Percentiles rank a stretch among this genome's conserved stretches.
Conservation (phyloP, 2,888 invertebrate genomes). For the Boloria selene region DNA sequence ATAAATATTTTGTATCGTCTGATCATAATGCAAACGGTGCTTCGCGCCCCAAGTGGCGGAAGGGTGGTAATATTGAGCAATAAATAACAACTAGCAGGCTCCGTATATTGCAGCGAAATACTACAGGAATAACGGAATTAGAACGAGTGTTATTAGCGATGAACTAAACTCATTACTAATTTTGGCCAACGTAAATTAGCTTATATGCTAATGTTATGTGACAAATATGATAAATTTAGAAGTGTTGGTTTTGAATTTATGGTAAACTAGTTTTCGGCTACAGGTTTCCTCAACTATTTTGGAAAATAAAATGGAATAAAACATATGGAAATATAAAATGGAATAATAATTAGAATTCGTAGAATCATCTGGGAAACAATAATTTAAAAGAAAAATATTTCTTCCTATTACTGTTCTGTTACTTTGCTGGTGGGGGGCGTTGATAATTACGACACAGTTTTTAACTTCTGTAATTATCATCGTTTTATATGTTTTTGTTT, state of each 20-base stretch:
- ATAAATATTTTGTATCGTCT: conserved; percentile 3
- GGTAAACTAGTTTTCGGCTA: too few relatives aligned
- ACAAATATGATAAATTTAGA: conserved; percentile 21
- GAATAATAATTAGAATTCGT: too few relatives aligned
- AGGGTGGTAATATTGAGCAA: conserved; percentile 41
- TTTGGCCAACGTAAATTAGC: conserved; percentile 33
- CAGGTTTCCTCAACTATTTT: too few relatives aligned
- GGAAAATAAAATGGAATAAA: too few relatives aligned
- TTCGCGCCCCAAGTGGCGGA: conserved; percentile 40
- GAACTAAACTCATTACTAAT: conserved; percentile 35
- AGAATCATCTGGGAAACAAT: too few relatives aligned
- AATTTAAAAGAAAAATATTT: too few relatives aligned
- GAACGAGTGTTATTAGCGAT: conserved; percentile 36
- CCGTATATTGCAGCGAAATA: conserved; percentile 39
- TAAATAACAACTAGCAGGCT: conserved; percentile 45
- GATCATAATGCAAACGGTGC: conserved; percentile 24
- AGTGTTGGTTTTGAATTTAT: conserved; percentile 2
- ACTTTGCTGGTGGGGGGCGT: too few relatives aligned
- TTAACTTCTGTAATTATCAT: too few relatives aligned
- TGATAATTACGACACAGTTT: too few relatives aligned
- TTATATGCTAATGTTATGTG: conserved; percentile 28
- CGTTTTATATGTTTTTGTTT: too few relatives aligned
- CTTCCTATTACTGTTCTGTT: too few relatives aligned
- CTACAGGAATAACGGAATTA: conserved; percentile 36
- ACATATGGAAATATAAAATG: too few relatives aligned